phyloP scores from a whole-genome alignment of 2,888 invertebrate genomes.

The Malachius bipustulatus region DNA sequence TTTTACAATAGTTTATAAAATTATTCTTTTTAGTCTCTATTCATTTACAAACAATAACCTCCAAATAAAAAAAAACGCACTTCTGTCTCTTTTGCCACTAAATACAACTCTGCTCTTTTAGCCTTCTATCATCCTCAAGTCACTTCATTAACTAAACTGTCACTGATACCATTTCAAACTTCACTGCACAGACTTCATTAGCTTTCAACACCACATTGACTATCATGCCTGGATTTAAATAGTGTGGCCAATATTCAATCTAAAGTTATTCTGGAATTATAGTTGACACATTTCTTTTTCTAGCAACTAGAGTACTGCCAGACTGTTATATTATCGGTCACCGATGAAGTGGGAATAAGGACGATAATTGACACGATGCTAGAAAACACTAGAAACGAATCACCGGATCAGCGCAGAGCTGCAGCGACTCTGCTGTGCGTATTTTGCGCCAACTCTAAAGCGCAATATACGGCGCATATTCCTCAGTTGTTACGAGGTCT shows the following conservation, averaged over 20 bases:
- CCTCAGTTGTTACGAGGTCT: conserved; percentile 80
- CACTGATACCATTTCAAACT: too few species aligned
- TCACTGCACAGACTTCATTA: too few species aligned
- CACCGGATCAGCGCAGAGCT: conserved; percentile 56
- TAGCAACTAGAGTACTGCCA: conserved; percentile 85
- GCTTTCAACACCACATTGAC: too few species aligned
- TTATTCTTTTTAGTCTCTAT: background rate
- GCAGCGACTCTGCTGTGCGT: conserved; percentile 79
- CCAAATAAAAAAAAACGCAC: too few species aligned
- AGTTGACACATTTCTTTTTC: conserved; percentile 8
- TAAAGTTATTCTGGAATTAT: background rate
- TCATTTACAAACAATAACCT: too few species aligned
- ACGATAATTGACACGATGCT: conserved; percentile 80
- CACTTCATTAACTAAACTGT: too few species aligned
- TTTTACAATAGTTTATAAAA: background rate
- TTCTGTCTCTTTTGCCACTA: too few species aligned
- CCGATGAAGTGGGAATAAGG: conserved; percentile 76
- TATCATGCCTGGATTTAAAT: too few species aligned
- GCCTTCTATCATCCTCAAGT: too few species aligned
- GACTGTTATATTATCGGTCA: conserved; percentile 82
- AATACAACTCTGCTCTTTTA: too few species aligned
- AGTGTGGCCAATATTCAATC: background rate
- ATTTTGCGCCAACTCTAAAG: conserved; percentile 81
- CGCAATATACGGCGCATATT: conserved; percentile 77
- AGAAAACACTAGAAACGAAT: conserved; percentile 56